Percentiles rank a stretch among this genome's conserved stretches.
These are phyloP conservation scores for Apistogramma diplotaenia DNA, from an alignment of 2,113 vertebrate genomes.

Conservation along the genomic window DNA sequence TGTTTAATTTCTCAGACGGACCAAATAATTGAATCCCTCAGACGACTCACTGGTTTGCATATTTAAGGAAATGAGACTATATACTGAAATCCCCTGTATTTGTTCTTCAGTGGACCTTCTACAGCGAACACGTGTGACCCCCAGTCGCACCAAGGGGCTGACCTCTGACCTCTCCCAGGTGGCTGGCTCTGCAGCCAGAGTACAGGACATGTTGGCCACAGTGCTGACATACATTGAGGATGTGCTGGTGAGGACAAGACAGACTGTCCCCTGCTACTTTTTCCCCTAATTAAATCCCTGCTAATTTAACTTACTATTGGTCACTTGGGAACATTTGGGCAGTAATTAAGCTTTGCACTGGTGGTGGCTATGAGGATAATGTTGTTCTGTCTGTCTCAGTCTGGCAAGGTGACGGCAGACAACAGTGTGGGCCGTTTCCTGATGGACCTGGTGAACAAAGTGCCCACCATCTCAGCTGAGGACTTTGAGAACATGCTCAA, in stretches of 20 bases:
- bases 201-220: slow-evolving; percentile 92
- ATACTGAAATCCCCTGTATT: neutral
- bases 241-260: slow-evolving; percentile 83
- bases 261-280: neutral
- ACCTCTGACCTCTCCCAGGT: slow-evolving; percentile 97
- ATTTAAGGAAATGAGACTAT: neutral
- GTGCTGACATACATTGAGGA: slow-evolving; percentile 94
- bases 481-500: slow-evolving; percentile 99
- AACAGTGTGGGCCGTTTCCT: slow-evolving; percentile 95
- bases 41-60: neutral
- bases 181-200: slow-evolving; percentile 82
- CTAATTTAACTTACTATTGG: neutral
- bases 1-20: no score
- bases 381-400: slow-evolving; percentile 79
- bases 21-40: neutral
- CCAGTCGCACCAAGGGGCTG: slow-evolving; percentile 88
- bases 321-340: neutral
- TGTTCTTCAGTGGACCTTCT: slow-evolving; percentile 87
- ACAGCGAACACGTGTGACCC: slow-evolving; percentile 87
- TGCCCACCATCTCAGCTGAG: slow-evolving; percentile 92
- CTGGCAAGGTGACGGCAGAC: slow-evolving; percentile 92
- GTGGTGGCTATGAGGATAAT: neutral
- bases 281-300: neutral
- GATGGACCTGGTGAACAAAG: slow-evolving; percentile 97
- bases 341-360: neutral